phyloP scores from a whole-genome alignment of 1,140 invertebrate genomes.

The Eumeta japonica region DNA sequence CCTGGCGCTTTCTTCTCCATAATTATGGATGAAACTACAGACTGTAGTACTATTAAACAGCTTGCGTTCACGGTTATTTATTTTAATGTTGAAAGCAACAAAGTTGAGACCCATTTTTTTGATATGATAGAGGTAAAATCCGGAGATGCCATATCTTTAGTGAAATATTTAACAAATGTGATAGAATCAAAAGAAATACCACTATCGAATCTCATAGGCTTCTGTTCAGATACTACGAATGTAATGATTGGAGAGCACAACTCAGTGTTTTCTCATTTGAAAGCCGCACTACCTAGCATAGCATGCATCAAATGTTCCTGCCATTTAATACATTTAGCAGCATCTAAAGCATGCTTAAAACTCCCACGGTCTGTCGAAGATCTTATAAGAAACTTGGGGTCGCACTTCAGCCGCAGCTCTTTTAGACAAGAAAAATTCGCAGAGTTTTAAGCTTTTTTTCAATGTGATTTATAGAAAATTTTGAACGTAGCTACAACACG shows the following conservation, averaged over 20 bases:
- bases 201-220: slow-evolving; percentile 24
- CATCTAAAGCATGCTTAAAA: slow-evolving; percentile 26
- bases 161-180: too few species aligned
- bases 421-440: slow-evolving; percentile 1
- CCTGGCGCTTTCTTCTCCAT: too few species aligned
- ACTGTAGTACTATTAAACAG: too few species aligned
- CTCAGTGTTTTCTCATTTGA: slow-evolving; percentile 24
- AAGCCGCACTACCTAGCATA: slow-evolving; percentile 17
- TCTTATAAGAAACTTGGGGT: slow-evolving; percentile 8
- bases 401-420: slow-evolving; percentile 3
- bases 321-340: slow-evolving; percentile 23
- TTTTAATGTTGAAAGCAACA: too few species aligned
- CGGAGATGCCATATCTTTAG: too few species aligned
- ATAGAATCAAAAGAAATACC: slow-evolving; percentile 18
- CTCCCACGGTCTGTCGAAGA: slow-evolving; percentile 13
- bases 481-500: slow-evolving; percentile 2
- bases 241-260: slow-evolving; percentile 29
- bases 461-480: slow-evolving; percentile 5
- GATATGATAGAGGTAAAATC: too few species aligned
- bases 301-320: slow-evolving; percentile 30
- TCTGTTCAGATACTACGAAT: slow-evolving; percentile 32
- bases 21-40: too few species aligned
- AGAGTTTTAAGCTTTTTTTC: slow-evolving; percentile 3
- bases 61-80: too few species aligned
- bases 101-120: too few species aligned